Evolutionary conservation across 2,888 invertebrate species (phyloP).

Genomic region (Ametastegia equiseti): DNA sequence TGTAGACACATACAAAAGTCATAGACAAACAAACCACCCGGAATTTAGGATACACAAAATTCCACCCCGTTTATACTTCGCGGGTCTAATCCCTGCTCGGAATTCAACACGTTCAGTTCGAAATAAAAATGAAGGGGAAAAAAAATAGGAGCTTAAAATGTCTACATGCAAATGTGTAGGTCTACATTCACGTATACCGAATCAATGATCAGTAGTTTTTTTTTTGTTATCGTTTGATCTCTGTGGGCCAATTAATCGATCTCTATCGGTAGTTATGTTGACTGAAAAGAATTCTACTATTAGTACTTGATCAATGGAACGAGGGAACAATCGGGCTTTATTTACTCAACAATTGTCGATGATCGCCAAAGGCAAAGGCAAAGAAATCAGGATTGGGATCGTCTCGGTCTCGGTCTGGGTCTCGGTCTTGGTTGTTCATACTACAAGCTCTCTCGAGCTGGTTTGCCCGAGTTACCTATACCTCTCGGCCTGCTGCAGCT

Average conservation of each 20-base stretch:
- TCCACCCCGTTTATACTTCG: neutral
- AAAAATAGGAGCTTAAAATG: too few relatives aligned
- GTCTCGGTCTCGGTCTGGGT: too few relatives aligned
- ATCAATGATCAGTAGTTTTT: too few relatives aligned
- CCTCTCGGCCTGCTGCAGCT: neutral
- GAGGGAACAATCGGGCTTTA: conserved; percentile 24
- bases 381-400: too few relatives aligned
- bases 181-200: too few relatives aligned
- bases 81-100: neutral
- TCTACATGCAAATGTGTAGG: too few relatives aligned
- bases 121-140: too few relatives aligned
- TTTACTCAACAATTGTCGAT: neutral
- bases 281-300: neutral
- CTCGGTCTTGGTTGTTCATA: neutral
- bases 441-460: neutral
- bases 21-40: neutral
- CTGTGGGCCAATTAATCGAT: neutral
- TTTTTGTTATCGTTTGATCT: too few relatives aligned
- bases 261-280: neutral
- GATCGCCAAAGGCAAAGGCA: neutral
- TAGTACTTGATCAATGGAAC: neutral
- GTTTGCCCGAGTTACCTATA: neutral
- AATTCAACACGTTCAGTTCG: too few relatives aligned
- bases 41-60: neutral
- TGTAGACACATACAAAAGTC: neutral